phyloP scores from a whole-genome alignment of 64 coral and sea anemone species.

The Catalaphyllia jardinei region DNA sequence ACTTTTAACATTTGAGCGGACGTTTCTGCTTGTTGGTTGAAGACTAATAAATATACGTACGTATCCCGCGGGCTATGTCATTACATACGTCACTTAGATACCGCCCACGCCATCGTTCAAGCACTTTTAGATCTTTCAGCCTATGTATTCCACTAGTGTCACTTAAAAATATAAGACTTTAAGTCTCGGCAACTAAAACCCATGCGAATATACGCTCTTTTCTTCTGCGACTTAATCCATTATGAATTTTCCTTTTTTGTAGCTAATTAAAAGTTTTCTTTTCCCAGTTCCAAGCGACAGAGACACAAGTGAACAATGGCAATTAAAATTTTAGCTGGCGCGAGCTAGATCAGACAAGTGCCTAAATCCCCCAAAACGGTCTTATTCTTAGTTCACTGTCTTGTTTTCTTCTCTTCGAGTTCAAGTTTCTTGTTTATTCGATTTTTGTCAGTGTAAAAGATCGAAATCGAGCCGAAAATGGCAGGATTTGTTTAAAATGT shows the following conservation, averaged over 20 bases:
- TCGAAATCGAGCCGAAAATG: not conserved
- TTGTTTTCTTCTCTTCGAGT: not conserved
- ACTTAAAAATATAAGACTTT: constrained; percentile 34
- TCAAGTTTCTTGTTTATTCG: not conserved
- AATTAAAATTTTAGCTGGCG: constrained; percentile 38
- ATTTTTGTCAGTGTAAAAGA: not conserved
- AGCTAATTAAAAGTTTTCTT: not conserved
- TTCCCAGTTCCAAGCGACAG: constrained; percentile 13
- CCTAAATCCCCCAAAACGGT: not conserved
- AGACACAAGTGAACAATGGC: constrained; percentile 36
- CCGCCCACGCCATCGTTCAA: not conserved
- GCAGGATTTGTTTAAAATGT: not conserved
- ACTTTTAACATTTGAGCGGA: not conserved
- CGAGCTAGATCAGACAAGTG: constrained; percentile 4
- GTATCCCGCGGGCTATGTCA: constrained; percentile 30
- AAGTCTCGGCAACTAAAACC: not conserved
- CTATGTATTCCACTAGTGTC: not conserved
- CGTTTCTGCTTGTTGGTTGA: not conserved
- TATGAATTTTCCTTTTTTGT: not conserved
- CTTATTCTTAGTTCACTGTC: no score
- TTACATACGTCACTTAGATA: constrained; percentile 26
- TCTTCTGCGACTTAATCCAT: not conserved
- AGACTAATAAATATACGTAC: constrained; percentile 18
- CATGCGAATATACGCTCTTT: not conserved
- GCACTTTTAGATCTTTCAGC: not conserved